Evolutionary conservation across 2,113 vertebrate genomes (phyloP).

Genomic region (Willisornis vidua): DNA sequence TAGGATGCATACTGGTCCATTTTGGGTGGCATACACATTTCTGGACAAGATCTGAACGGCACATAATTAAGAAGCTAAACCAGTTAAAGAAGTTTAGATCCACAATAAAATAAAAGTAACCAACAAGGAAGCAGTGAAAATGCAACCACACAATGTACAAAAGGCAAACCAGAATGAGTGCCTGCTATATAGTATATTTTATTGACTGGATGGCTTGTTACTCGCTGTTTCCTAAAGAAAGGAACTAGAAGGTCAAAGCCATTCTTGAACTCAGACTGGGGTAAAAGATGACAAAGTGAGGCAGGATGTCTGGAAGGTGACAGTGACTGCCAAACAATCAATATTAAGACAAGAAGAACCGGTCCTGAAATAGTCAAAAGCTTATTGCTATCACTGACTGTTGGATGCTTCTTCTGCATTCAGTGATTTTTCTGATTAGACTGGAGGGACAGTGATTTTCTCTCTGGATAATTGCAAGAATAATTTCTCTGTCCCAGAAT

Average conservation of each 20-base stretch:
- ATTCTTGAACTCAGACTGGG: not conserved
- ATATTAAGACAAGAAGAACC: not conserved
- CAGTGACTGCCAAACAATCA: not conserved
- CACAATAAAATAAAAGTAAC: not conserved
- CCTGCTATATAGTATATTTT: not conserved
- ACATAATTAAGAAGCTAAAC: not conserved
- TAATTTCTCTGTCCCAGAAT: not conserved
- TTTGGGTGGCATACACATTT: not conserved
- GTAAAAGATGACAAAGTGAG: not conserved
- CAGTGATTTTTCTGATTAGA: not conserved
- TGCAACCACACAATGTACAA: rapidly evolving
- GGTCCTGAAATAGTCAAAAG: not conserved
- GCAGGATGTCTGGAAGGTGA: not conserved
- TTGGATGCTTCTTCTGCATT: not conserved
- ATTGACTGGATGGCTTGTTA: not conserved
- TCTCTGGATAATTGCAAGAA: not conserved
- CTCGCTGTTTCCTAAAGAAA: not conserved
- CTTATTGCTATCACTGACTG: not conserved
- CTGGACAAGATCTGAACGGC: not conserved
- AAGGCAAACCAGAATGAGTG: not conserved
- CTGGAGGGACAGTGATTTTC: not conserved
- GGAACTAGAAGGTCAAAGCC: not conserved
- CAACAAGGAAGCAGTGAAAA: not conserved
- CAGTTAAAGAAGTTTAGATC: not conserved
- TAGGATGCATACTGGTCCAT: not conserved